Evolutionary conservation across 2,797 vertebrate species (phyloP).

Genomic region (Podarcis siculus): DNA sequence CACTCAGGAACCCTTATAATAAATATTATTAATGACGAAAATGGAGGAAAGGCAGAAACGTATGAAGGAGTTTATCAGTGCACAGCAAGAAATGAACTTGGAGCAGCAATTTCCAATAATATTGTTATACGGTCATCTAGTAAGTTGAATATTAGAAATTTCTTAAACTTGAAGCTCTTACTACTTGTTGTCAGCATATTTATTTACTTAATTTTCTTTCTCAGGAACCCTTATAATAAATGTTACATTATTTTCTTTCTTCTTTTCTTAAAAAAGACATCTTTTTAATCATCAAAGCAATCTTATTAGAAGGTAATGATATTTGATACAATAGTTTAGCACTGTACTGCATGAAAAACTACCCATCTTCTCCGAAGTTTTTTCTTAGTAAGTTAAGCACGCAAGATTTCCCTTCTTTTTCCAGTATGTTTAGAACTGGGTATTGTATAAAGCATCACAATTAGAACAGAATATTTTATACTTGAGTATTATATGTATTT

Average conservation of each 20-base stretch:
- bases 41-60: slow-evolving; percentile 86
- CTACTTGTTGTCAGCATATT: not conserved
- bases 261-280: slow-evolving; percentile 66
- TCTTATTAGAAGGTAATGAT: slow-evolving; percentile 74
- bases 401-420: not conserved
- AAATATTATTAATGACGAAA: slow-evolving; percentile 90
- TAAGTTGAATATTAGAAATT: slow-evolving; percentile 76
- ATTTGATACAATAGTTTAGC: slow-evolving; percentile 31
- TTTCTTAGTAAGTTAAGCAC: slow-evolving; percentile 21
- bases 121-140: slow-evolving; percentile 91
- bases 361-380: slow-evolving; percentile 22
- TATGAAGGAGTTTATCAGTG: slow-evolving; percentile 96
- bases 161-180: not conserved
- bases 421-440: slow-evolving; percentile 41
- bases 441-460: slow-evolving; percentile 25
- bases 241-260: not conserved
- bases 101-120: slow-evolving; percentile 92
- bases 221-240: not conserved
- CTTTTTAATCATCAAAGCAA: slow-evolving; percentile 72
- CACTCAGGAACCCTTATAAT: slow-evolving; percentile 91
- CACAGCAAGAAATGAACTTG: slow-evolving; percentile 91
- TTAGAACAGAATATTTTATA: slow-evolving; percentile 14
- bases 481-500: not conserved
- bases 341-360: slow-evolving; percentile 34
- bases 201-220: slow-evolving; percentile 41